Evolutionary conservation across 2,888 invertebrate species (phyloP).

Genomic region (Cabera pusaria): DNA sequence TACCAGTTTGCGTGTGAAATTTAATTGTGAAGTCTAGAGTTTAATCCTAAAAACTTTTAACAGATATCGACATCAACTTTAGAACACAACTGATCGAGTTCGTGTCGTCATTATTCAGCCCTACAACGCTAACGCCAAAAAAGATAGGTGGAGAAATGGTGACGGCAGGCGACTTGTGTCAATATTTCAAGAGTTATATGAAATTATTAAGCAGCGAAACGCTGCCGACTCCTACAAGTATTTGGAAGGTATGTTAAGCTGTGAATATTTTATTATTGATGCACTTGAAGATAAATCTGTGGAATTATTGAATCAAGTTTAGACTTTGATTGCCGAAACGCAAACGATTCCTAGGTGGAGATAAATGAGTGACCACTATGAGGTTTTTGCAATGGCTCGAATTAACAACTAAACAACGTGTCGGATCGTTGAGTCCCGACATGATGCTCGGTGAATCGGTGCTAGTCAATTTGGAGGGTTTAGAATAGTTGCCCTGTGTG

Average conservation of each 20-base stretch:
- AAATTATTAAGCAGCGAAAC: slow-evolving; percentile 17
- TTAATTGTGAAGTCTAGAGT: too few species aligned
- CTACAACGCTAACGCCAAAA: slow-evolving; percentile 20
- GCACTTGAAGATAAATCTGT: neutral
- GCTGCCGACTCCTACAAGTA: slow-evolving; percentile 9
- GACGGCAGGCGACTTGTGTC: slow-evolving; percentile 16
- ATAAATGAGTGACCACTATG: too few species aligned
- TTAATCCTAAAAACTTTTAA: too few species aligned
- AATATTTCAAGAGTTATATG: slow-evolving; percentile 22
- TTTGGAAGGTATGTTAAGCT: neutral
- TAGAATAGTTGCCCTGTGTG: too few species aligned
- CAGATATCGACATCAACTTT: slow-evolving; percentile 18
- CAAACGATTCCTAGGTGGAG: too few species aligned
- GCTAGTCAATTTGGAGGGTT: too few species aligned
- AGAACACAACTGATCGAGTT: slow-evolving; percentile 12
- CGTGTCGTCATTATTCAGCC: slow-evolving; percentile 19
- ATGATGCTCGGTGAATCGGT: too few species aligned
- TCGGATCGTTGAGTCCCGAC: too few species aligned
- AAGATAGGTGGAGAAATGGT: slow-evolving; percentile 17
- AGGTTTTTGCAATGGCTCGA: too few species aligned
- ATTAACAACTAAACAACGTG: too few species aligned
- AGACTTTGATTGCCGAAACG: too few species aligned
- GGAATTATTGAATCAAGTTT: neutral
- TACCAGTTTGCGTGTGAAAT: too few species aligned
- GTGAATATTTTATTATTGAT: neutral